A percentile compares a stretch with the other conserved stretches of the same genome.
phyloP scores from a whole-genome alignment of 2,113 vertebrate species.

The Macrotus californicus region DNA sequence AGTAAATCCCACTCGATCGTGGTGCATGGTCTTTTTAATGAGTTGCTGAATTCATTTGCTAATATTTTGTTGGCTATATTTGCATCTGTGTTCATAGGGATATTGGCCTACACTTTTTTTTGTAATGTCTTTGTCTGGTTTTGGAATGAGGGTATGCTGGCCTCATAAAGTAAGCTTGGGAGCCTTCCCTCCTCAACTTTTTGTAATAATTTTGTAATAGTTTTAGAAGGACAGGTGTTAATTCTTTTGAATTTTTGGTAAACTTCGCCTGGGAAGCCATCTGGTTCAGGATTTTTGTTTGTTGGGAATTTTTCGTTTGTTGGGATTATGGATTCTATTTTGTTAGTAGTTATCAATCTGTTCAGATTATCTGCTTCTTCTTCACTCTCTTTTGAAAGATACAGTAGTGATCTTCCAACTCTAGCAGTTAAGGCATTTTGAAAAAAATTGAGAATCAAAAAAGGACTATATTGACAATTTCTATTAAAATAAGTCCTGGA shows the following conservation, averaged over 20 bases:
- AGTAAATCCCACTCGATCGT: background rate
- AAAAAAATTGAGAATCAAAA: constrained; percentile 16
- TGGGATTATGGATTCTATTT: background rate
- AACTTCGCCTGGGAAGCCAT: background rate
- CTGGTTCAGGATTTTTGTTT: background rate
- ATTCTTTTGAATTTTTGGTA: background rate
- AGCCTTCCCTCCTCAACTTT: background rate
- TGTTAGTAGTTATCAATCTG: background rate
- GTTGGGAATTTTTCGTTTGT: background rate
- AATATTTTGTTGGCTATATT: background rate
- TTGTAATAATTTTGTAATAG: background rate
- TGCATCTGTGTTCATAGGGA: background rate
- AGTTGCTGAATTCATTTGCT: background rate
- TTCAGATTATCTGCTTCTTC: background rate
- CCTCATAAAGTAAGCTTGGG: background rate
- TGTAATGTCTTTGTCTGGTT: background rate
- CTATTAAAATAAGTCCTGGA: background rate
- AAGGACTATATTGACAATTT: background rate
- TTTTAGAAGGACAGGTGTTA: background rate
- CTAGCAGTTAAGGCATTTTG: background rate
- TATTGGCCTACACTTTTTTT: background rate
- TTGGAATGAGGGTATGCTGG: background rate
- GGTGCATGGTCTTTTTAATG: background rate
- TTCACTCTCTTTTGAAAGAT: background rate
- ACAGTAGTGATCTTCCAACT: background rate